Conservation (phyloP, 1,140 invertebrate genomes). For the Pseudoatta argentina region DNA sequence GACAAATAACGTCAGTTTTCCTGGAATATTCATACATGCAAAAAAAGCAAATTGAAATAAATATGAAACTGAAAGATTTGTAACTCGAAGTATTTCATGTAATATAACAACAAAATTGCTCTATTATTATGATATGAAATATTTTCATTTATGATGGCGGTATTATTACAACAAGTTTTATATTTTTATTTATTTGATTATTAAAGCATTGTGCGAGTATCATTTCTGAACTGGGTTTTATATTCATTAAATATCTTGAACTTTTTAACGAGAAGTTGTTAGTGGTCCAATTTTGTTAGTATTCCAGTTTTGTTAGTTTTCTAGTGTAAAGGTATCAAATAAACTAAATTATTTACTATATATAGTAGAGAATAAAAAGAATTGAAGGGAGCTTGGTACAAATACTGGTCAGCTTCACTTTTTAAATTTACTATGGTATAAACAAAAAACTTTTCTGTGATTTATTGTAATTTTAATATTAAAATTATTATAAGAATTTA, state of each 20-base stretch:
- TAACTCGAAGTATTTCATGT: constrained; percentile 8
- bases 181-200: constrained; percentile 1
- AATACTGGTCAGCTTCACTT: no score
- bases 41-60: background rate
- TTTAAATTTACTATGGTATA: no score
- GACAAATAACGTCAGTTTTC: no score
- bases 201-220: background rate
- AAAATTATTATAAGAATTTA: no score
- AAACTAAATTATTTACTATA: background rate
- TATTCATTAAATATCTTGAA: background rate
- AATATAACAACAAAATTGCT: background rate
- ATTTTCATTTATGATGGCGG: background rate
- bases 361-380: background rate
- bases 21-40: no score
- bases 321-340: background rate
- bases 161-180: background rate
- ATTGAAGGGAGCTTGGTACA: background rate
- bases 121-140: constrained; percentile 21
- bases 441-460: no score
- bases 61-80: background rate
- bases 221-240: constrained; percentile 8
- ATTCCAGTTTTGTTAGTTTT: background rate
- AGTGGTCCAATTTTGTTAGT: background rate
- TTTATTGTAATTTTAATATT: no score
- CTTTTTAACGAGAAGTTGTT: constrained; percentile 3